Evolutionary conservation across 2,113 vertebrate genomes (phyloP), one percentile per base, ranked within the genome.

Genomic region (Gobius niger): DNA sequence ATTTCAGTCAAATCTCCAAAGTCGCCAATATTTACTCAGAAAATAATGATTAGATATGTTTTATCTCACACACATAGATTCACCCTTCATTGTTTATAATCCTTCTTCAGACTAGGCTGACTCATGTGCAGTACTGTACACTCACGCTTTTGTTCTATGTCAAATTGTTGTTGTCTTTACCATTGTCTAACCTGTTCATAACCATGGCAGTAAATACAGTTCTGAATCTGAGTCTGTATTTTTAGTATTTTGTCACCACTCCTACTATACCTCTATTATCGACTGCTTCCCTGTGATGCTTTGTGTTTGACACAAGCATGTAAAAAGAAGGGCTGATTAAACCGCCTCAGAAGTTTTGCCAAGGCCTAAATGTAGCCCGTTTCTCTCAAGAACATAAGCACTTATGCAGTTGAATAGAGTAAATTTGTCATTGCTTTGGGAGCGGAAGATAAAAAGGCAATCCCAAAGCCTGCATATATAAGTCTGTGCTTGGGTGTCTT

Each of bases 361-460:
- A 44, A 13, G 7, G 14, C 18, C 50, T 63, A 34, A 1, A 50
- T 53, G 50, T 47, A 16, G 9, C 10, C 16, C 6, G 44, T 53
- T 10, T 46, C 46, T 52, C 2, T 41, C 14, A 7, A 6, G 52
- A 6, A 72, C 18, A 44, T 44, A 9, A 19, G 5, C 44, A 41
- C 11, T 54, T 19, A 19, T 16, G 16, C 16, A 14, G 49, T 7
- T 18, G 7, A 61, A 60, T 24, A 42, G 19, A 19, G 5, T 52
- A 46, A 4, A 47, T 63, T 41, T 51, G 10, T 0, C 49, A 24
- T 60, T 54, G 34, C 19, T 63, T 46, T 56, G 49, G 11, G 1
- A 54, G 34, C 16, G 9, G 9, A 54, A 70, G 56, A 67, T 66
- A 51, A 66, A 54, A 70, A 74, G 47, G 53, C 61, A 44, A 73